A percentile compares a stretch with the other conserved stretches of the same genome.
phyloP scores from a whole-genome alignment of 2,113 vertebrate species.

The Bujurquina vittata region DNA sequence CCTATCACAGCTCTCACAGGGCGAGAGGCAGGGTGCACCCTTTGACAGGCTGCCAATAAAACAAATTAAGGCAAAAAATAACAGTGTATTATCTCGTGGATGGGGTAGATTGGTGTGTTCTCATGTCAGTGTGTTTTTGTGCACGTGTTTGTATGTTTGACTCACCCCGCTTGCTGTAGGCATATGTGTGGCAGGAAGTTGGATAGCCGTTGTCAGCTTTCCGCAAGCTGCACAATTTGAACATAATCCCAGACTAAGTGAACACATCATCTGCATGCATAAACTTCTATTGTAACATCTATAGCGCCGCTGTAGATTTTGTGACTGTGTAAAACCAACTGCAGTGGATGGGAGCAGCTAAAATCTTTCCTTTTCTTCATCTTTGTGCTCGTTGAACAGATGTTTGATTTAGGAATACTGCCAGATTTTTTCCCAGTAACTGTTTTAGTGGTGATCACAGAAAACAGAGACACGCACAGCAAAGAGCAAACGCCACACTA shows the following conservation, averaged over 20 bases:
- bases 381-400: background rate
- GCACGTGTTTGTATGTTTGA: background rate
- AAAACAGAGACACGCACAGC: background rate
- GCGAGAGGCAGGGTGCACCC: too few species aligned
- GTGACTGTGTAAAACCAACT: background rate
- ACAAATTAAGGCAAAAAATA: too few species aligned
- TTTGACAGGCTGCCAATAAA: too few species aligned
- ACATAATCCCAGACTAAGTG: background rate
- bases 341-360: background rate
- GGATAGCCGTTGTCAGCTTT: background rate
- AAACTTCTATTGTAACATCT: background rate
- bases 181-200: background rate
- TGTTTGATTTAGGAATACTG: background rate
- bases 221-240: background rate
- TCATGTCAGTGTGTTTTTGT: too few species aligned
- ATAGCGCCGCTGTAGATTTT: background rate
- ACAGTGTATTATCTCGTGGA: rapidly evolving
- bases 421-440: background rate
- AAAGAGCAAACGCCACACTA: background rate
- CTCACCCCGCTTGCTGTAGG: background rate
- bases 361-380: background rate
- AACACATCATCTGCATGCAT: background rate
- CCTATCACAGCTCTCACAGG: too few species aligned
- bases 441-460: background rate
- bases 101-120: background rate